Base-by-base conservation (phyloP, 2,797 vertebrate genomes). In the Anguilla anguilla region DNA sequence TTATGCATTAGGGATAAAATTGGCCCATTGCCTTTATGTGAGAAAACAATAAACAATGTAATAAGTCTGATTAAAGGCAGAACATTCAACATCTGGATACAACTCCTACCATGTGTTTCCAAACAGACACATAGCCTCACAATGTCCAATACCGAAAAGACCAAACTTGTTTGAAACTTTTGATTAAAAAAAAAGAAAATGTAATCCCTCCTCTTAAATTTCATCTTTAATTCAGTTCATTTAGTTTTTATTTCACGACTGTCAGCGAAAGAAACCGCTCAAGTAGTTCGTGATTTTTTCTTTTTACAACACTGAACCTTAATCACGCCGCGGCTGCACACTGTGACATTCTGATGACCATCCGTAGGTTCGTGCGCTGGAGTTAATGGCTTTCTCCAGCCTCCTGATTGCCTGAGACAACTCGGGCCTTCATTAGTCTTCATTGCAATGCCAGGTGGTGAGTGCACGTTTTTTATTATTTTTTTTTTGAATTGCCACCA, bases 271-370 rank as follows among this genome's bases (percentile, higher is more conserved):
- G 28, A 17, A 85, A 31, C 25, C 31, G 3, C 35, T 85, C 51
- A 6, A 19, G 74, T 17, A 13, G 35, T 84, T 85, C 64, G 74
- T 90, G 90, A 5, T 19, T 28, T 67, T 67, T 28, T 67, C n/a
- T 67, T 25, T n/a, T 69, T 69, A 90, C 6, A 92, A 91, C 88
- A 86, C n/a, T 64, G 88, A 77, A 72, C 51, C 25, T 51, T n/a
- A 74, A 81, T 87, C 55, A 69, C 88, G 35, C 28, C 15, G 28
- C 53, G 39, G 69, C 87, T 89, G 85, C 77, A 87, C 88, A 89
- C 90, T 92, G 90, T 93, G 92, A 92, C 92, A 91, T 88, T 83
- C 88, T 92, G 91, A 93, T 90, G 91, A 94, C 88, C 87, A 79
- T 86, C 51, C 57, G 6, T 57, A 81, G 85, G 72, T 43, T 69